Conservation (phyloP, 2,113 vertebrate genomes). For the Seriola aureovittata region DNA sequence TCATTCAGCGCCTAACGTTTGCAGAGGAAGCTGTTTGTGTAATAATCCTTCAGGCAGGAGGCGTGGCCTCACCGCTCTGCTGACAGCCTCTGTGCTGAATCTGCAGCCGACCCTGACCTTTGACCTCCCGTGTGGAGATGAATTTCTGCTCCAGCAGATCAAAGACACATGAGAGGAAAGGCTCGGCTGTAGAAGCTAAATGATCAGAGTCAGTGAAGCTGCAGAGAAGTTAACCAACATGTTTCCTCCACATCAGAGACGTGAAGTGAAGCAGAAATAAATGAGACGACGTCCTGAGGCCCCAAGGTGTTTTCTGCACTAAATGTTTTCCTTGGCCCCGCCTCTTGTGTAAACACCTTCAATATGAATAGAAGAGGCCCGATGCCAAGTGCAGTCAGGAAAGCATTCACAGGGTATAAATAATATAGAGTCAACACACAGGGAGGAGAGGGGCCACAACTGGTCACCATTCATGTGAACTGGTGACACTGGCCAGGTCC, state of each 20-base stretch:
- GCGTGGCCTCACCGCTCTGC: not conserved
- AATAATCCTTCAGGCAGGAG: not conserved
- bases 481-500: constrained; percentile 82
- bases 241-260: constrained; percentile 79
- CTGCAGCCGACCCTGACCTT: constrained; percentile 14
- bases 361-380: constrained; percentile 91
- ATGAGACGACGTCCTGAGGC: constrained; percentile 87
- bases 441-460: constrained; percentile 85
- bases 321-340: constrained; percentile 94
- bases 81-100: not conserved
- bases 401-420: constrained; percentile 93
- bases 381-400: constrained; percentile 88
- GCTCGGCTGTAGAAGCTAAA: constrained; percentile 50
- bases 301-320: constrained; percentile 89
- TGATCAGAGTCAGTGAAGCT: constrained; percentile 68
- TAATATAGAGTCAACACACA: constrained; percentile 91
- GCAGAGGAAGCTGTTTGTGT: not conserved
- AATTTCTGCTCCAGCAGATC: constrained; percentile 14
- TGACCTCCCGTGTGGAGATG: constrained; percentile 17
- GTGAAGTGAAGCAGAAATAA: constrained; percentile 86
- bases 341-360: constrained; percentile 89
- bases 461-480: constrained; percentile 88
- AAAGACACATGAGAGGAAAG: constrained; percentile 30
- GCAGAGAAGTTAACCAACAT: constrained; percentile 85
- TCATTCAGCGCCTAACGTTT: not conserved